Evolutionary conservation across 64 coral and sea anemone species (phyloP).

Genomic region (Montipora sp.): DNA sequence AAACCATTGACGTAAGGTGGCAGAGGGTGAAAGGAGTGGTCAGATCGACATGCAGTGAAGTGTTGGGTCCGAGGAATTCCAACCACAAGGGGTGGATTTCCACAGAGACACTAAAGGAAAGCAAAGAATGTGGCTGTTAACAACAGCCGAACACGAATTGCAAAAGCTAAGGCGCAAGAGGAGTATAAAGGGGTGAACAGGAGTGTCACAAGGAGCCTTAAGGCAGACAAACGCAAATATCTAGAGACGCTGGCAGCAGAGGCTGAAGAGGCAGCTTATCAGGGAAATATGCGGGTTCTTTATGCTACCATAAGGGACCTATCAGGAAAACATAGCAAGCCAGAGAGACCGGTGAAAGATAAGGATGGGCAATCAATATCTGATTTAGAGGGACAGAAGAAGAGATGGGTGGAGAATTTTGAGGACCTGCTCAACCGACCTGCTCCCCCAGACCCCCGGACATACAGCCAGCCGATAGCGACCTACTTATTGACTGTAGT

Average conservation of each 20-base stretch:
- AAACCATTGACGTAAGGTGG: background rate
- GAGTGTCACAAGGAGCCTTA: background rate
- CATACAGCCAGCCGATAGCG: background rate
- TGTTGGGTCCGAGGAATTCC: background rate
- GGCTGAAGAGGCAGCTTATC: constrained; percentile 26
- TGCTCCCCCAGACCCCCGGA: background rate
- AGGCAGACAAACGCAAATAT: constrained; percentile 40
- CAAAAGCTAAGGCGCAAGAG: constrained; percentile 9
- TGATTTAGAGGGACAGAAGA: background rate
- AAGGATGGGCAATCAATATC: background rate
- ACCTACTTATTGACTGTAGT: background rate
- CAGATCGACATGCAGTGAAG: background rate
- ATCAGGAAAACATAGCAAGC: background rate
- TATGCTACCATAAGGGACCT: constrained; percentile 25
- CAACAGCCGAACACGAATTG: background rate
- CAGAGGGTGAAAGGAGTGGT: background rate
- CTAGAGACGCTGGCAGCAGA: background rate
- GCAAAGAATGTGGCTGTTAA: background rate
- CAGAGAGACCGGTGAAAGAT: too few species aligned
- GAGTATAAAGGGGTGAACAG: background rate
- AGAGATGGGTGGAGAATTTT: background rate
- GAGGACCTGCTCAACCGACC: constrained; percentile 21
- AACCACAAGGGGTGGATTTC: constrained; percentile 6
- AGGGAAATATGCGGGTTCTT: background rate
- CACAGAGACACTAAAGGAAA: constrained; percentile 16